Evolutionary conservation across 2,113 vertebrate genomes (phyloP).

Genomic region (Peromyscus maniculatus): DNA sequence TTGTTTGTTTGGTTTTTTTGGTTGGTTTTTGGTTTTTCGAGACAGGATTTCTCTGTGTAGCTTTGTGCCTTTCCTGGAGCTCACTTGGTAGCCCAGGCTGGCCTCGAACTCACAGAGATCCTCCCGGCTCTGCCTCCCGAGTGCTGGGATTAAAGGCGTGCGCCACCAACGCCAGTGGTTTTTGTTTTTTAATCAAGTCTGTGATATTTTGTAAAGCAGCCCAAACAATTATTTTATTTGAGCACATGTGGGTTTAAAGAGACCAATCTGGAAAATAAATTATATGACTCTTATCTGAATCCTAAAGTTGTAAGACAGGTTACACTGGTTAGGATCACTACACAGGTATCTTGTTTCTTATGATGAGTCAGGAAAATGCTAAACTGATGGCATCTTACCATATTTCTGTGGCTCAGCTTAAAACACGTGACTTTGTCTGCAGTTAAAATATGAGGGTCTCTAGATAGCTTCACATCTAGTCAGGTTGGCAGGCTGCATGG

Average conservation of each 20-base stretch:
- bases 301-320: conserved; percentile 49
- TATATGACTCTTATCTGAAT: conserved; percentile 10
- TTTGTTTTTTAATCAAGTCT: not conserved
- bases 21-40: too few species aligned
- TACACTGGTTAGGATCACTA: not conserved
- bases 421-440: not conserved
- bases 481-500: fast-evolving
- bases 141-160: too few species aligned
- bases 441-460: not conserved
- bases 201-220: not conserved
- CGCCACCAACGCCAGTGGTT: not conserved
- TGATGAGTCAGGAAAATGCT: conserved; percentile 42
- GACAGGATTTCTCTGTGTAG: too few species aligned
- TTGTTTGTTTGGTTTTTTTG: too few species aligned
- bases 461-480: not conserved
- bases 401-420: conserved; percentile 26
- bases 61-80: too few species aligned
- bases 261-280: not conserved
- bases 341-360: conserved; percentile 13
- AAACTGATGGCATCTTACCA: not conserved
- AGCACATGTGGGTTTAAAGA: not conserved
- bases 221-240: conserved; percentile 19
- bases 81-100: too few species aligned
- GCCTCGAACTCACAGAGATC: too few species aligned
- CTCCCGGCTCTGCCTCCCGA: too few species aligned